Evolutionary conservation across 2,797 vertebrate species (phyloP), one percentile per base, ranked within the genome.

Genomic region (Catostomus latipinnis): DNA sequence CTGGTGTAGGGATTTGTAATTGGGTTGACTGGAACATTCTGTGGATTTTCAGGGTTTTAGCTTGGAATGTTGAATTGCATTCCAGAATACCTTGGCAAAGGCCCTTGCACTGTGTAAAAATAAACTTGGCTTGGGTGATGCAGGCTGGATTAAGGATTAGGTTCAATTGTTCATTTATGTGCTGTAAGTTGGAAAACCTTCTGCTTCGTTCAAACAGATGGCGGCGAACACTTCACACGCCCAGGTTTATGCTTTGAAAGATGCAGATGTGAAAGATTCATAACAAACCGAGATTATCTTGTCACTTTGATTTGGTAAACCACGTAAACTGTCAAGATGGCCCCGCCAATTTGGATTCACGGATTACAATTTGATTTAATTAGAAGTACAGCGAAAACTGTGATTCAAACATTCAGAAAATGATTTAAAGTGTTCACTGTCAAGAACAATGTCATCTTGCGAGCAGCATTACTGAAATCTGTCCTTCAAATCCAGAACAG

Each of bases 41-140:
- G 74, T 80, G 80, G 81, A 87, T 89, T 88, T 88, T 84, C 65
- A 81, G 78, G 84, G 85, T 81, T 86, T 89, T 84, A 84, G 83
- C 81, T 86, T 71, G 69, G 80, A 84, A 83, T 76, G 80, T 79
- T 85, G 83, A 82, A 85, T 83, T 71, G 66, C 77, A 83, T 85
- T 85, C 87, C 84, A 87, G 83, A 85, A 87, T 89, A 80, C 70
- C 78, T 81, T 89, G 88, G 88, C 88, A 87, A 71, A 65, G 80
- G 71, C 60, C 69, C 46, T 46, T 48, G 60, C 67, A 61, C 60
- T 9, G 22, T 68, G 71, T 76, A 86, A 84, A 87, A 86, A 85
- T 76, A 86, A 82, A 79, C 83, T 86, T 82, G 81, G 84, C 80
- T 85, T 85, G 82, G 79, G 54, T 68, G 53, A 82, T 62, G 73